Evolutionary conservation across 1,140 invertebrate genomes (phyloP).

Genomic region (Caerostris darwini): DNA sequence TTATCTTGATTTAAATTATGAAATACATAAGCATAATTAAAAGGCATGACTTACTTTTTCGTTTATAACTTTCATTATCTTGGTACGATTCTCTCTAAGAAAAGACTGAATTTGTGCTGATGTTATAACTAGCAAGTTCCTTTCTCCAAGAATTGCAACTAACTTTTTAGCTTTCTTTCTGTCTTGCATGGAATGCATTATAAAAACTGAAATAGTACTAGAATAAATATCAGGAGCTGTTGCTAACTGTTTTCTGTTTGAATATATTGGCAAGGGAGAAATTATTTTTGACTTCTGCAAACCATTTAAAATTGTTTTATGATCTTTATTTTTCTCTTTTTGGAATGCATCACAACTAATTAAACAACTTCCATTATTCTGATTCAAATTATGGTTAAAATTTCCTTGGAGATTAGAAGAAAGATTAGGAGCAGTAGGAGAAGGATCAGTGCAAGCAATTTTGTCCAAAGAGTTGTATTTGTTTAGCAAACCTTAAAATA

Average conservation of each 20-base stretch:
- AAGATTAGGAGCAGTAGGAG: neutral
- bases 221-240: neutral
- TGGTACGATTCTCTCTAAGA: neutral
- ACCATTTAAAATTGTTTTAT: neutral
- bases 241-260: neutral
- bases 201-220: slow-evolving; percentile 1
- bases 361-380: neutral
- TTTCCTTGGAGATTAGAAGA: neutral
- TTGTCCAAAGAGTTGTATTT: neutral
- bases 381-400: neutral
- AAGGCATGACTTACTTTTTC: neutral
- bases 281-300: neutral
- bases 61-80: neutral
- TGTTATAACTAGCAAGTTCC: neutral
- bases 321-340: neutral
- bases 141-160: neutral
- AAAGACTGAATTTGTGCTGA: neutral
- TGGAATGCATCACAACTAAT: neutral
- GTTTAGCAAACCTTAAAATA: neutral
- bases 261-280: neutral
- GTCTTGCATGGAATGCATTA: slow-evolving; percentile 8
- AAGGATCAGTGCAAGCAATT: neutral
- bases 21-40: too few relatives aligned
- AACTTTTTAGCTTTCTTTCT: neutral
- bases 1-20: too few relatives aligned